Base-by-base conservation (phyloP, 37 sponge, comb jelly and placozoan genomes). In the Theonella swinhoei region DNA sequence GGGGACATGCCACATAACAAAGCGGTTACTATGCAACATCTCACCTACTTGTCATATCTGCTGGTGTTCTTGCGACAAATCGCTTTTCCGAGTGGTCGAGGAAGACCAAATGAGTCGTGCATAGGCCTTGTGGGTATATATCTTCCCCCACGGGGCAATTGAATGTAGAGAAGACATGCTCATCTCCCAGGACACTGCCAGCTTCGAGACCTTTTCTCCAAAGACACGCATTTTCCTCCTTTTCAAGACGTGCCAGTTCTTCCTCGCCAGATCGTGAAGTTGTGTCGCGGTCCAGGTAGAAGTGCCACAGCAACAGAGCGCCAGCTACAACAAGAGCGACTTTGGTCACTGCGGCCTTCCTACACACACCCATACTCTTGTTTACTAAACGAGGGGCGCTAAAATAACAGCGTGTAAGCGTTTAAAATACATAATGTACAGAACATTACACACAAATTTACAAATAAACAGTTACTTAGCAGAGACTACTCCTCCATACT, bases 51-150 rank as follows among this genome's bases (percentile, higher is more conserved):
- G 77, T 47, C 43, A 26, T 19, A 29, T 28, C 42, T 1, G 19
- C 60, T n/a, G 38, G 31, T 0, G 33, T 30, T 54, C 77, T 76
- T 23, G 60, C 60, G 33, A 59, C 60, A 33, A 76, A 76, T n/a
- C 61, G 28, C 33, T 47, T 42, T 30, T 76, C 77, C 19, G 60
- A 58, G 60, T 58, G 77, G 31, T 76, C 58, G 26, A 76, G 61
- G 61, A 58, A 76, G 31, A 76, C 42, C 7, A 76, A 33, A 14
- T 54, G 38, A 17, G 41, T 25, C 22, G 77, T 76, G 60, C 77
- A 76, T 0, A 76, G 60, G 22, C 33, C 30, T 0, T 29, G 25
- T 1, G 77, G 77, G 61, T 76, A 58, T 9, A 14, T 14, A 7
- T 47, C 54, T 14, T 30, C 32, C 69, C 69, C 69, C 34, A 32